Evolutionary conservation across 2,888 invertebrate genomes (phyloP).

Genomic region (Nomada lathburiana): DNA sequence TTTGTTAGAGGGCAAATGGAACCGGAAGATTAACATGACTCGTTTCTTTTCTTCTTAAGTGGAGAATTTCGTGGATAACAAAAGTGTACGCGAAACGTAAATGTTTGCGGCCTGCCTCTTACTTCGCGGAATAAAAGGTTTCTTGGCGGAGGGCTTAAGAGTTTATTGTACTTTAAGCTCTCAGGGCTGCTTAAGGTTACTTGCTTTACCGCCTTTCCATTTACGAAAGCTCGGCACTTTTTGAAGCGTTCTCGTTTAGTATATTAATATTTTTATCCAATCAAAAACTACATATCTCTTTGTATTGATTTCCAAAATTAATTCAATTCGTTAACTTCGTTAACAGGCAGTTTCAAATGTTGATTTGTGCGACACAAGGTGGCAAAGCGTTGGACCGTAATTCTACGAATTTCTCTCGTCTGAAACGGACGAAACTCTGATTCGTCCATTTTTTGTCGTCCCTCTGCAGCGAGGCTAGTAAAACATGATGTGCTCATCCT

Average conservation of each 20-base stretch:
- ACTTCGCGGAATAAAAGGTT: neutral
- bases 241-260: neutral
- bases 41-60: too few relatives aligned
- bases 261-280: too few relatives aligned
- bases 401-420: neutral
- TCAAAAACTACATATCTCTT: too few relatives aligned
- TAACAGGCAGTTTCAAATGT: too few relatives aligned
- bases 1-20: too few relatives aligned
- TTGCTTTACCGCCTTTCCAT: too few relatives aligned
- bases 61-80: too few relatives aligned
- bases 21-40: too few relatives aligned
- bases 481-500: neutral
- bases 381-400: neutral
- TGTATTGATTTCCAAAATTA: neutral
- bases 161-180: conserved; percentile 1
- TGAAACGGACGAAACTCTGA: neutral
- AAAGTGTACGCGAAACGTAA: too few relatives aligned
- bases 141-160: neutral
- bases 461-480: neutral
- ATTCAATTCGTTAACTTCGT: neutral
- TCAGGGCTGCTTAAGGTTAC: neutral
- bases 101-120: neutral
- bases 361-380: too few relatives aligned
- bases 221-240: neutral
- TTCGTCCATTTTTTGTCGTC: neutral